These are phyloP conservation scores for Corythornis vintsioides DNA, from an alignment of 2,113 vertebrate species.

Conservation along the genomic window DNA sequence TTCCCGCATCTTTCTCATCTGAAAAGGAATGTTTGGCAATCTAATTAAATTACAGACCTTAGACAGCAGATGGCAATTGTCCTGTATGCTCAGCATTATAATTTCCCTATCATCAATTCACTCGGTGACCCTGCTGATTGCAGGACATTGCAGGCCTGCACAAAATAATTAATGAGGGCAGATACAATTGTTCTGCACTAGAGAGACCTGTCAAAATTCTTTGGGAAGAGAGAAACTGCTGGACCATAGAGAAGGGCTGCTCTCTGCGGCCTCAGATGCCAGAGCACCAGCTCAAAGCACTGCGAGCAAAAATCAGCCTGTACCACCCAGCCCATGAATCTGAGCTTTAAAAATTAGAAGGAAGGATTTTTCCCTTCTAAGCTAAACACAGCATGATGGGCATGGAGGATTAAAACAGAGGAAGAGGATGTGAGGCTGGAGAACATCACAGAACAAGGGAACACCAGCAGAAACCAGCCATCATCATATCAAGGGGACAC, in stretches of 20 bases:
- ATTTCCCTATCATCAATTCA: conserved; percentile 72
- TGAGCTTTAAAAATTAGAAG: background rate
- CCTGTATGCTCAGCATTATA: conserved; percentile 72
- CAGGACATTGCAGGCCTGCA: conserved; percentile 59
- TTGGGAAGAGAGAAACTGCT: conserved; percentile 55
- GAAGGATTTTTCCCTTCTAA: conserved; percentile 10
- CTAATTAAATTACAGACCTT: conserved; percentile 74
- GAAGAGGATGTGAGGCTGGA: background rate
- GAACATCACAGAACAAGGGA: background rate
- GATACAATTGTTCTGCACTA: conserved; percentile 56
- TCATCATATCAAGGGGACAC: background rate
- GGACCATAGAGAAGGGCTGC: background rate
- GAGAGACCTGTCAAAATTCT: conserved; percentile 66
- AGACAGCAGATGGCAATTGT: conserved; percentile 73
- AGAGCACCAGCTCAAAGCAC: background rate
- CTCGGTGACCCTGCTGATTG: conserved; percentile 67
- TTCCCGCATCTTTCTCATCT: conserved; percentile 50
- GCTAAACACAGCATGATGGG: background rate
- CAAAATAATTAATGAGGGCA: conserved; percentile 75
- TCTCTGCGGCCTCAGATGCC: background rate
- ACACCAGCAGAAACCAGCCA: background rate
- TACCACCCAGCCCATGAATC: background rate
- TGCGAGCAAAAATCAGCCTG: background rate
- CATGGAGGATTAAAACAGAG: background rate
- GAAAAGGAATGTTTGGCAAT: conserved; percentile 61